These are phyloP conservation scores for Pheucticus melanocephalus DNA, from an alignment of 2,113 vertebrate genomes.

Conservation along the genomic window DNA sequence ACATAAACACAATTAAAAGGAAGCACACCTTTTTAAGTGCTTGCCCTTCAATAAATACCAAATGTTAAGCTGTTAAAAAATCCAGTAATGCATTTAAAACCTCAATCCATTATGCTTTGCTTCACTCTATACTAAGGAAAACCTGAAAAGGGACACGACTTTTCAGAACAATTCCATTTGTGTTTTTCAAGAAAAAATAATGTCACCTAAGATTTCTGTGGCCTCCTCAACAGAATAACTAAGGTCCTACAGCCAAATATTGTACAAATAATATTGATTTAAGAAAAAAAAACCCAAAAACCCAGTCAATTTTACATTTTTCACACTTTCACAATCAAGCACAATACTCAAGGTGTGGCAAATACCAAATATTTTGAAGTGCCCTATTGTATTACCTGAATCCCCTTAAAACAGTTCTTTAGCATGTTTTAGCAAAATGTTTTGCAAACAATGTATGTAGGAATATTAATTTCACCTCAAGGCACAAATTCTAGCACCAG, in stretches of 20 bases:
- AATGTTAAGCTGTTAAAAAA: background rate
- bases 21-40: background rate
- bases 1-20: background rate
- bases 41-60: background rate
- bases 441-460: background rate
- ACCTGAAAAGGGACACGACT: background rate
- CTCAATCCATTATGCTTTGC: background rate
- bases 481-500: background rate
- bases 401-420: background rate
- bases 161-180: background rate
- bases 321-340: background rate
- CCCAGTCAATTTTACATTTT: background rate
- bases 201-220: rapidly evolving
- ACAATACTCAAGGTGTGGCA: background rate
- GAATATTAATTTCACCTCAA: background rate
- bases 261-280: background rate
- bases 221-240: background rate
- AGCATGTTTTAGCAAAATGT: background rate
- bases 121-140: background rate
- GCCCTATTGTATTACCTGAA: background rate
- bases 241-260: background rate
- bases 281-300: no score
- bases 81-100: background rate
- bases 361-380: background rate
- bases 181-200: background rate